Base-by-base conservation (phyloP, 2,888 invertebrate species). In the Catocala nupta region DNA sequence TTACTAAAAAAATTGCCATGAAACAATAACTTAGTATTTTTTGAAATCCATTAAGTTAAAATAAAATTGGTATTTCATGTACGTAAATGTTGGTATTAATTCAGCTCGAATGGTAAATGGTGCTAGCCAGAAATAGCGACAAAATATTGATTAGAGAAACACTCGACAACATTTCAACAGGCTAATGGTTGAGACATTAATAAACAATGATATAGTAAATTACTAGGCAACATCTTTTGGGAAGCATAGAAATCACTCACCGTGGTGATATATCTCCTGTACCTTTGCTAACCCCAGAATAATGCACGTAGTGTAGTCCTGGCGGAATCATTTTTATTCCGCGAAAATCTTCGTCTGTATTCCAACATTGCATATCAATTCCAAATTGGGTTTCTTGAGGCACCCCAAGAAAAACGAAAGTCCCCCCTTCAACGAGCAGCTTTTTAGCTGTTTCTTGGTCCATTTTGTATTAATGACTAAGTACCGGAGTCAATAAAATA, bases 281-380 rank as follows among this genome's bases (percentile, higher is more conserved):
- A 0, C 90, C 90, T 71, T 92, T 90, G 80, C 95, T 96, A 11
- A 95, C 94, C 70, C 95, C 96, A 94, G 97, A 97, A 86, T 97
- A 99, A 93, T 98, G 98, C 12, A 99, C 95, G 84, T 97, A 99
- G 90, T 99, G 99, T 58, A 99, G 92, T 6, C 99, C 99, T 1
- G 99, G 98, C 0, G 99, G 99, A 79, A 99, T 99, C 99, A 99
- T 99, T 95, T 99, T 99, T 36, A 99, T 96, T 0, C 99, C 99
- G 80, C 96, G 95, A 89, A 99, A 99, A 84, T 97, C 97, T 62
- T 97, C 97, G 3, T 97, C 99, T 0, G 98, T 97, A 70, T 96
- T 97, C 97, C 99, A 99, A 79, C 93, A 93, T 78, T 93, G 87
- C 93, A 94, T 92, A 89, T 99, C 99, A 70, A 99, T 98, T n/a